Percentiles rank a stretch among this genome's conserved stretches.
Evolutionary conservation across 2,113 vertebrate genomes (phyloP).

Genomic region (Phodopus roborovskii): DNA sequence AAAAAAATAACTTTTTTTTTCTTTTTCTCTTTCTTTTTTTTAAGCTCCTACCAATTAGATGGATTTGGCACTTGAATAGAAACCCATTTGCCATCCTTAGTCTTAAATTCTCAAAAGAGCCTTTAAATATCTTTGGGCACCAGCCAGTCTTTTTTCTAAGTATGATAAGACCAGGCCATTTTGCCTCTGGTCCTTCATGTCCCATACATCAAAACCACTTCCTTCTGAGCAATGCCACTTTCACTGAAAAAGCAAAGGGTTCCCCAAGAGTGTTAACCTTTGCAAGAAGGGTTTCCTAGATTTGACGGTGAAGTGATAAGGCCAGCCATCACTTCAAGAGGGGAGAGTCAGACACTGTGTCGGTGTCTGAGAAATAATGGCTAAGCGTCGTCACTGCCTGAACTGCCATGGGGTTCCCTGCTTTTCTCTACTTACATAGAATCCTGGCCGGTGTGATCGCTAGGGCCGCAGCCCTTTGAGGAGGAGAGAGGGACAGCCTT

Average conservation of each 20-base stretch:
- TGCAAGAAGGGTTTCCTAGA: conserved; percentile 10
- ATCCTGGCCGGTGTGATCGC: not conserved
- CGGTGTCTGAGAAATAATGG: conserved; percentile 9
- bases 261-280: not conserved
- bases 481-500: not conserved
- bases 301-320: not conserved
- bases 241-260: conserved; percentile 31
- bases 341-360: not conserved
- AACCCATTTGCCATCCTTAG: conserved; percentile 20
- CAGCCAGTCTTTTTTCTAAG: conserved; percentile 35
- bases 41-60: not conserved
- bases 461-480: not conserved
- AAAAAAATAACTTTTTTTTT: not conserved
- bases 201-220: not conserved
- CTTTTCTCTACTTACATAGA: not conserved
- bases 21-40: not conserved
- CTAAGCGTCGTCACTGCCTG: not conserved
- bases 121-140: not conserved
- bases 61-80: conserved; percentile 7
- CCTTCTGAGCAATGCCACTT: not conserved
- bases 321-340: not conserved
- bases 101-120: conserved; percentile 31
- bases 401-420: not conserved
- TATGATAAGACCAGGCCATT: not conserved
- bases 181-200: not conserved